Evolutionary conservation across 92 coral and sea anemone species (phyloP), one percentile per base, ranked within the genome.

Genomic region (Zoanthus sansibaricus): DNA sequence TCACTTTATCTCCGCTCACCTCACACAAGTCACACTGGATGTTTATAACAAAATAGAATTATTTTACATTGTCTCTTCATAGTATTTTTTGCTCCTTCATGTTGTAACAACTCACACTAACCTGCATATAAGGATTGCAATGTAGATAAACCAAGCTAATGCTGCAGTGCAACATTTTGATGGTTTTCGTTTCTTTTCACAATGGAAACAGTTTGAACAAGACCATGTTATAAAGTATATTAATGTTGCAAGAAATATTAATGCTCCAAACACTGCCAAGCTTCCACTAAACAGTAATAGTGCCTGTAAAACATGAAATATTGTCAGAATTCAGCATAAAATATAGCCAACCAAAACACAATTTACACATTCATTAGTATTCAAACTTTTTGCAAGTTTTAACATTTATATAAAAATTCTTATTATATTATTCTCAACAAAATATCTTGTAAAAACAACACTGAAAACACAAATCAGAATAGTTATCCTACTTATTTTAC

Each of bases 201-300:
- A 56, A n/a, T 71, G 82, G 54, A 76, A 85, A 58, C 64, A 69
- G 76, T 75, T 71, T 59, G 91, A 82, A 87, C 94, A 92, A 67
- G 92, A 91, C 87, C 89, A 83, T 64, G 83, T 88, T 68, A 87
- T 71, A 82, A 93, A 94, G 77, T 86, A 87, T 12, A 86, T 82
- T 17, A 78, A 80, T 77, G 91, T 17, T 15, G 83, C 79, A 52
- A 92, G 87, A 61, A 88, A 90, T 17, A 79, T 73, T 2, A 92
- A 16, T 1, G 75, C 90, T 7, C 95, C 98, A 88, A 93, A 58
- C 72, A 92, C 46, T 7, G 88, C 90, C 31, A 88, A 93, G n/a
- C 82, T 77, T n/a, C 79, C 78, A 42, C 91, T 87, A 78, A 88
- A 94, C 45, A 92, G 84, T 18, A 83, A 49, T 17, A 94, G 78